A percentile compares a stretch with the other conserved stretches of the same genome.
Evolutionary conservation across 1,140 invertebrate genomes (phyloP).

Genomic region (Neuroterus valhalla): DNA sequence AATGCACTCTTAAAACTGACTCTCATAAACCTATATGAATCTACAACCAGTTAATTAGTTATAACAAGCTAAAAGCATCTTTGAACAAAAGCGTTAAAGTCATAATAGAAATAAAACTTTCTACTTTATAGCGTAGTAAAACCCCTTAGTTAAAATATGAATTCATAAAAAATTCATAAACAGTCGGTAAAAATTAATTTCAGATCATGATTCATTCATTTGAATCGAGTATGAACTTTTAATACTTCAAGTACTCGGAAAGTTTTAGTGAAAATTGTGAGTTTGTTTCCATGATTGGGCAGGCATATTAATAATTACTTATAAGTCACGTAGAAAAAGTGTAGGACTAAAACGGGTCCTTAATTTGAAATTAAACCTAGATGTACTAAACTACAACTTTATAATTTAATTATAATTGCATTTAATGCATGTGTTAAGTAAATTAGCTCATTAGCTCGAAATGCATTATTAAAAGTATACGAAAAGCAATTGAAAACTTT

Average conservation of each 20-base stretch:
- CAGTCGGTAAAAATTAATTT: not conserved
- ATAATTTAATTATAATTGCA: not conserved
- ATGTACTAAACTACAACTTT: not conserved
- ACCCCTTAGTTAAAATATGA: no score
- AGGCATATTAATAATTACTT: not conserved
- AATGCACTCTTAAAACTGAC: slow-evolving; percentile 9
- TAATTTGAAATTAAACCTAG: not conserved
- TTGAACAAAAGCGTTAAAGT: not conserved
- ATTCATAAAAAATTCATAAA: not conserved
- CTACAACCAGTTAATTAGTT: not conserved
- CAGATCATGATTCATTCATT: not conserved
- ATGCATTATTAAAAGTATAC: not conserved
- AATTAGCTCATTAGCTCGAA: not conserved
- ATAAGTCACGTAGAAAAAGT: slow-evolving; percentile 1
- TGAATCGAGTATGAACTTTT: not conserved
- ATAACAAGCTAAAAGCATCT: slow-evolving; percentile 7
- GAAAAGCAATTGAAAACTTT: slow-evolving; percentile 25
- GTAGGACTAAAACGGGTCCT: not conserved
- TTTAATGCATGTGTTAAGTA: not conserved
- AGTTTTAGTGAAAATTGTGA: not conserved
- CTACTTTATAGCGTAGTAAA: no score
- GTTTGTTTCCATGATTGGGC: not conserved
- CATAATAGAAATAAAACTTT: no score
- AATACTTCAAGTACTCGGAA: slow-evolving; percentile 26
- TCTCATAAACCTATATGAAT: slow-evolving; percentile 3